Conservation (phyloP, 2,797 vertebrate genomes). For the Vultur gryphus region DNA sequence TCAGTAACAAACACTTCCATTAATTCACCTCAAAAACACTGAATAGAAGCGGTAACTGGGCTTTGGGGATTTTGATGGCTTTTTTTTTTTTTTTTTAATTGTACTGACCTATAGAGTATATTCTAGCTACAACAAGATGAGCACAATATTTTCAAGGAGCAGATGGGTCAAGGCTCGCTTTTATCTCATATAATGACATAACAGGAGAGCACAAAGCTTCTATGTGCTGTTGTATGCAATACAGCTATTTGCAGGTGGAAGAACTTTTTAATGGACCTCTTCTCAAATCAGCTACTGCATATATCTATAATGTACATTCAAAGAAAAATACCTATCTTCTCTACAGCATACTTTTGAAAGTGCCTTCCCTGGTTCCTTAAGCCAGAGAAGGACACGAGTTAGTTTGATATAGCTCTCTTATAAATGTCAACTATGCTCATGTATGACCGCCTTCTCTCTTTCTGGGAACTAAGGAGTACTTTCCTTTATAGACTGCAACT, state of each 20-base stretch:
- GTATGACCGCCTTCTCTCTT: background rate
- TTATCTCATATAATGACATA: background rate
- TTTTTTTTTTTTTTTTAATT: background rate
- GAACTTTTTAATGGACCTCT: background rate
- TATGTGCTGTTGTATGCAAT: background rate
- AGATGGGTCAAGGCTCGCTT: background rate
- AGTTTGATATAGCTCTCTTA: background rate
- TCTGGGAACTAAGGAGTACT: background rate
- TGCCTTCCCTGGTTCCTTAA: background rate
- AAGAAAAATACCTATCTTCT: background rate
- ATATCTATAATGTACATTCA: background rate
- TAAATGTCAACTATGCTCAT: background rate
- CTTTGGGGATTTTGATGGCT: background rate
- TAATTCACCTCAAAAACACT: background rate
- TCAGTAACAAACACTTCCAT: background rate
- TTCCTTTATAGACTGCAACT: background rate
- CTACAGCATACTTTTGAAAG: background rate
- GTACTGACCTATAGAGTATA: background rate
- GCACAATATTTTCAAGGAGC: background rate
- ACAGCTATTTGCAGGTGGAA: background rate
- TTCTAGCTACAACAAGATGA: background rate
- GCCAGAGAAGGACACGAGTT: rapidly evolving
- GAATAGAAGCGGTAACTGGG: background rate
- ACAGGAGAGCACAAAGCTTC: background rate
- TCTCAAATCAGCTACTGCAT: background rate